Percentiles rank a stretch among this genome's conserved stretches.
Conservation (phyloP, 2,888 invertebrate species). For the Kryphioiulus occultus region DNA sequence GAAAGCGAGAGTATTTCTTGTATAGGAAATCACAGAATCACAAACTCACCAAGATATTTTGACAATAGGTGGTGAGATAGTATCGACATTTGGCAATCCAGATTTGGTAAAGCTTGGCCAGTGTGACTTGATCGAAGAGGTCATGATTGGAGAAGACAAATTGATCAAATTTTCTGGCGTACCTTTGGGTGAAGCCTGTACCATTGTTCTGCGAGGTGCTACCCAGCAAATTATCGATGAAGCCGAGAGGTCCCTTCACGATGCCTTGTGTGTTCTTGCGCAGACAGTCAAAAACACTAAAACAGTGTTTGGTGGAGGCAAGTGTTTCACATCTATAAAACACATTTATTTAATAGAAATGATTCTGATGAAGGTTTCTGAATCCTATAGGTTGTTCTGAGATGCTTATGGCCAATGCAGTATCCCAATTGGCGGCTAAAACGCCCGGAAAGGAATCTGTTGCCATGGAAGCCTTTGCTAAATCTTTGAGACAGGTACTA, state of each 20-base stretch:
- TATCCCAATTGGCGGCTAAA: slow-evolving; percentile 79
- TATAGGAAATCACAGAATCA: background rate
- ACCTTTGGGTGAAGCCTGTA: slow-evolving; percentile 94
- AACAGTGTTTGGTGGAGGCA: slow-evolving; percentile 89
- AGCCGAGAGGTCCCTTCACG: slow-evolving; percentile 97
- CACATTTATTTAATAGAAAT: background rate
- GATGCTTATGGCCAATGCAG: slow-evolving; percentile 96
- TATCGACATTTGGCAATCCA: slow-evolving; percentile 96
- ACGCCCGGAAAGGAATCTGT: slow-evolving; percentile 97
- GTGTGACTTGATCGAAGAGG: slow-evolving; percentile 95
- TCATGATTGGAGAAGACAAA: slow-evolving; percentile 98
- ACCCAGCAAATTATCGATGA: slow-evolving; percentile 99
- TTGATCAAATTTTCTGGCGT: slow-evolving; percentile 95
- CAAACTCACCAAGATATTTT: background rate
- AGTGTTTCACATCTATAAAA: background rate
- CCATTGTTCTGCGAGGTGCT: slow-evolving; percentile 95
- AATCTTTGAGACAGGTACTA: slow-evolving; percentile 70
- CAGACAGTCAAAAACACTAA: slow-evolving; percentile 94
- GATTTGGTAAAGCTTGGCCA: slow-evolving; percentile 89
- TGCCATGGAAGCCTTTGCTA: slow-evolving; percentile 94
- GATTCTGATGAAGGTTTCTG: background rate
- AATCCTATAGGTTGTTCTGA: slow-evolving; percentile 78
- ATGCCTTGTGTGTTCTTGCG: slow-evolving; percentile 95
- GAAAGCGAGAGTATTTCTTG: background rate
- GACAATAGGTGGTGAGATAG: slow-evolving; percentile 83